Evolutionary conservation across 2,113 vertebrate genomes (phyloP).

Genomic region (Tupaia chinensis): DNA sequence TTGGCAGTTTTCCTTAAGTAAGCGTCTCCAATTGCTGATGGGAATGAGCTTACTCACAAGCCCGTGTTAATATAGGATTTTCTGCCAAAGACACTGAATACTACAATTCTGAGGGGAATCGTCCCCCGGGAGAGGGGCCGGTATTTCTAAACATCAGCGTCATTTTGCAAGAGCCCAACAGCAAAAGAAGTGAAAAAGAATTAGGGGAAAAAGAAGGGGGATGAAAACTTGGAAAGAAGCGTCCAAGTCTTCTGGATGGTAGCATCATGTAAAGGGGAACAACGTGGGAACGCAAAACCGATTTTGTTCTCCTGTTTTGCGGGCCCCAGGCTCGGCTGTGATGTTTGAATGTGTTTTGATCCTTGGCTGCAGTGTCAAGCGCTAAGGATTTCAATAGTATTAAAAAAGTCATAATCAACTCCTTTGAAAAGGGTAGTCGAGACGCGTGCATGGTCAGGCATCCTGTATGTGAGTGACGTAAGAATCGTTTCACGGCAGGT

Average conservation of each 20-base stretch:
- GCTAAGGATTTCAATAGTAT: constrained; percentile 33
- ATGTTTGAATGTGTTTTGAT: constrained; percentile 31
- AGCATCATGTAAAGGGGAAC: background rate
- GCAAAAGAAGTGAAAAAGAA: constrained; percentile 42
- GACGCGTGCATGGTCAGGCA: background rate
- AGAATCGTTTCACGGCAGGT: background rate
- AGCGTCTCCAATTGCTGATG: constrained; percentile 80
- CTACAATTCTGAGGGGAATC: constrained; percentile 22
- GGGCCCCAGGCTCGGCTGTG: background rate
- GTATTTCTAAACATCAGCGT: constrained; percentile 56
- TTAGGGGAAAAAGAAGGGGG: constrained; percentile 17
- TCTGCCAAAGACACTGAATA: constrained; percentile 72
- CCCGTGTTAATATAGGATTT: constrained; percentile 77
- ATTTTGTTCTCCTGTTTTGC: background rate
- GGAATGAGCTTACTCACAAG: constrained; percentile 66
- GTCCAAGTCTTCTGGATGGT: background rate
- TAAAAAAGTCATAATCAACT: background rate
- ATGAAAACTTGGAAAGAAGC: constrained; percentile 46
- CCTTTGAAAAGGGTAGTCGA: constrained; percentile 27
- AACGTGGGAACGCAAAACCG: background rate
- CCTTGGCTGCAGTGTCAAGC: background rate
- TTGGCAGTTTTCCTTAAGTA: constrained; percentile 79
- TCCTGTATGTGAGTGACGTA: background rate
- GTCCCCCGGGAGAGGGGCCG: background rate
- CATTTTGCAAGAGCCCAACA: constrained; percentile 59